Base-by-base conservation (phyloP, 2,888 invertebrate genomes). In the Ashinkailepas kermadecensis region DNA sequence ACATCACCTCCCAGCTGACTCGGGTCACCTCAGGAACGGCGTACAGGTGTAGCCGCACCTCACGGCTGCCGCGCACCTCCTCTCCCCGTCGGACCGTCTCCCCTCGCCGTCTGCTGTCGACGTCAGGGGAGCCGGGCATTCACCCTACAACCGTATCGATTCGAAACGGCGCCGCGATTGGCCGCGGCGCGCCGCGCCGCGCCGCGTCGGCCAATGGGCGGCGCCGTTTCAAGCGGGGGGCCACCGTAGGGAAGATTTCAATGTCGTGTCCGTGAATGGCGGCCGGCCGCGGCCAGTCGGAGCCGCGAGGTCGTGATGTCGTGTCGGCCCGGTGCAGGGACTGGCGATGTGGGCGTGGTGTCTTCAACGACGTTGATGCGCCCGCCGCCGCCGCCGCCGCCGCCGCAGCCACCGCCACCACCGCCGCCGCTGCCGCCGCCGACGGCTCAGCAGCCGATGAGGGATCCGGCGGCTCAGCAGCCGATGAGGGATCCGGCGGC, bases 351-450 rank as follows among this genome's bases (percentile, higher is more conserved):
- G 74, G 74, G 74, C 56, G 74, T 74, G 74, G 74, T 74, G 74
- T 74, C 74, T 74, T 74, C 74, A 74, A 74, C 74, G 21, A 74
- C 74, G 74, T 74, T 74, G 74, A 74, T 74, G 74, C 74, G 74
- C 74, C 74, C 74, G 74, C 74, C 74, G 8, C 74, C 74, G 21
- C 74, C 74, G 21, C 74, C 74, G 4, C 74, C 74, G 54, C 74
- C 74, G 10, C 74, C 74, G 56, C 74, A 56, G 9, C 74, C 74
- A 56, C 74, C 74, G 74, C 74, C 74, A 15, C 74, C 74, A 0
- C 74, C 74, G 8, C 54, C 74, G 56, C 74, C 74, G 1, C 54
- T 56, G 39, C 54, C 74, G 3, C 21, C 74, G 18, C 54, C 74
- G 15, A 18, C 39, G 15, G 70, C 15, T 25, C 11, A 4, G 56